phyloP scores from a whole-genome alignment of 1,140 invertebrate genomes.

The Drosophila persimilis region DNA sequence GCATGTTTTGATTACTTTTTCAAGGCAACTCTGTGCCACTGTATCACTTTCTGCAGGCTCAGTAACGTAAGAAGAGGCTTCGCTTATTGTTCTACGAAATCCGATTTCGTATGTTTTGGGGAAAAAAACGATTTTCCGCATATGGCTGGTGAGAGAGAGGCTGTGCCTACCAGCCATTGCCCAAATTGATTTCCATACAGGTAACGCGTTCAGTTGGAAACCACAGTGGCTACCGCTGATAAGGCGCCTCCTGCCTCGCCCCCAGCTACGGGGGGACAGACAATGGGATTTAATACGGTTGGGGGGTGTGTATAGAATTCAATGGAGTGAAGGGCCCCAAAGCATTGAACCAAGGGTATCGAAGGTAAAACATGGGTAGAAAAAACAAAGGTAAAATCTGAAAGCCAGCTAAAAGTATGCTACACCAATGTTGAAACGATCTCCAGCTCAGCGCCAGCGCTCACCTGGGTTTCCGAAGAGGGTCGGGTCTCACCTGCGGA shows the following conservation, averaged over 20 bases:
- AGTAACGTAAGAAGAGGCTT: neutral
- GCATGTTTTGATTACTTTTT: constrained; percentile 20
- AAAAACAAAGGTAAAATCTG: too few species aligned
- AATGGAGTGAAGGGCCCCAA: constrained; percentile 5
- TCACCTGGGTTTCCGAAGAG: too few species aligned
- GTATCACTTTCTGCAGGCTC: too few species aligned
- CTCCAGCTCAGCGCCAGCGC: too few species aligned
- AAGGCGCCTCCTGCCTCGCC: constrained; percentile 19
- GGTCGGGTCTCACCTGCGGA: too few species aligned
- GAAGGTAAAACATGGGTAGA: too few species aligned
- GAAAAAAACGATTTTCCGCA: constrained; percentile 1
- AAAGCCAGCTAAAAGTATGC: too few species aligned
- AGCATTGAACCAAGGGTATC: too few species aligned
- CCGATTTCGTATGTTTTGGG: neutral
- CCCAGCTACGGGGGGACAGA: constrained; percentile 11
- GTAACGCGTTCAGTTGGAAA: constrained; percentile 57
- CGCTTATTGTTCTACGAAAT: neutral
- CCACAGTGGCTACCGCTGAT: constrained; percentile 48
- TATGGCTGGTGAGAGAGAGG: neutral
- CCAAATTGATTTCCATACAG: constrained; percentile 58
- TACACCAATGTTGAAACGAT: too few species aligned
- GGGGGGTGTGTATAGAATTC: constrained; percentile 21
- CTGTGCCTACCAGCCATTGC: neutral
- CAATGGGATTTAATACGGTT: constrained; percentile 53
- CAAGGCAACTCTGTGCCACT: too few species aligned